These are phyloP conservation scores for Trematocara unimaculatum DNA, from an alignment of 2,113 vertebrate genomes.

Conservation along the genomic window DNA sequence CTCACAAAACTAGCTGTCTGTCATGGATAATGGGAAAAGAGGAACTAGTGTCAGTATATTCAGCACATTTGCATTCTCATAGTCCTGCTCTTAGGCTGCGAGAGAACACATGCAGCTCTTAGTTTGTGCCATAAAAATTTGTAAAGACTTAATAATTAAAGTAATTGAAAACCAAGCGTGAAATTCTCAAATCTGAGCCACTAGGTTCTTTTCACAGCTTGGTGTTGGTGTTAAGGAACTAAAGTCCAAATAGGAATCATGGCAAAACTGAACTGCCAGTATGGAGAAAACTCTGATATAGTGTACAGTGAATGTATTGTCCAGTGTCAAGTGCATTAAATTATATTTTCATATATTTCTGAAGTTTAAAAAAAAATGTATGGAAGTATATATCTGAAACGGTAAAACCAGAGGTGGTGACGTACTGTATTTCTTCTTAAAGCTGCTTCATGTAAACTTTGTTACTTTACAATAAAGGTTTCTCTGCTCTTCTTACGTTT, in stretches of 20 bases:
- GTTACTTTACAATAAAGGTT: conserved; percentile 81
- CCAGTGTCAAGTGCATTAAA: conserved; percentile 97
- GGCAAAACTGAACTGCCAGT: conserved; percentile 91
- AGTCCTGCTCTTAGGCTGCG: not conserved
- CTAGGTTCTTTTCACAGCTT: conserved; percentile 80
- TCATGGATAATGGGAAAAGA: not conserved
- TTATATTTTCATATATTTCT: conserved; percentile 98
- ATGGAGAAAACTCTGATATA: conserved; percentile 87
- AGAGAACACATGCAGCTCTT: not conserved
- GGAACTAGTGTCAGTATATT: not conserved
- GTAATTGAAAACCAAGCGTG: conserved; percentile 34
- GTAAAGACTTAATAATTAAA: not conserved
- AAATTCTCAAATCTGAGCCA: conserved; percentile 67
- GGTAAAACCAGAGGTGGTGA: conserved; percentile 74
- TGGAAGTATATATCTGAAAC: conserved; percentile 70
- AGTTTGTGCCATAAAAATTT: conserved; percentile 35
- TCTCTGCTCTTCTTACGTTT: conserved; percentile 59
- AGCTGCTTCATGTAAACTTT: conserved; percentile 93
- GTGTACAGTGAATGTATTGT: conserved; percentile 94
- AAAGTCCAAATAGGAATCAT: conserved; percentile 78
- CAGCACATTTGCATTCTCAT: not conserved
- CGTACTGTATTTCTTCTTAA: conserved; percentile 80
- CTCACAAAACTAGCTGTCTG: not conserved
- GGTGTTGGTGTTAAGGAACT: conserved; percentile 74
- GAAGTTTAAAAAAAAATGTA: conserved; percentile 63